Percentiles rank a stretch among this genome's conserved stretches.
Conservation (phyloP, 1,140 invertebrate species). For the Watersipora subatra region DNA sequence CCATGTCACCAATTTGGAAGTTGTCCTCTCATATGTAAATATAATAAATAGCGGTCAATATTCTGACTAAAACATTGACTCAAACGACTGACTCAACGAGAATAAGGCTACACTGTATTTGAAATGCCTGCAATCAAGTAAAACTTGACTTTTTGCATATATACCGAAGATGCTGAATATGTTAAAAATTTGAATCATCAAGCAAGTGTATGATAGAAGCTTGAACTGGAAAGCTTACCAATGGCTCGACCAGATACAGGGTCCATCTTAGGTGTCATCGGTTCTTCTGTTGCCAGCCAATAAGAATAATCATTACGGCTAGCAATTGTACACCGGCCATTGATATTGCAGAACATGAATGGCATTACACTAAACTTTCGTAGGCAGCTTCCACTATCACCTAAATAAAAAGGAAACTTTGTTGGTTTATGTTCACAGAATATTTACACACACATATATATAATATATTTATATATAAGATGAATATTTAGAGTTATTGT, state of each 20-base stretch:
- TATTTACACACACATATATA: neutral
- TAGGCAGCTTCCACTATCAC: conserved; percentile 38
- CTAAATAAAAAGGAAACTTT: conserved; percentile 12
- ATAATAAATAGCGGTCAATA: too few relatives aligned
- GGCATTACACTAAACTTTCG: conserved; percentile 38
- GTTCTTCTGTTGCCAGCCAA: conserved; percentile 37
- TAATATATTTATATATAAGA: neutral
- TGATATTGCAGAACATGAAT: conserved; percentile 41
- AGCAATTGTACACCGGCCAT: conserved; percentile 35
- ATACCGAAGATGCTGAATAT: too few relatives aligned
- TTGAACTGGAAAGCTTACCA: too few relatives aligned
- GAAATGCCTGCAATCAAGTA: too few relatives aligned
- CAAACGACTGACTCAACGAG: too few relatives aligned
- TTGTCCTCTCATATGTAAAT: too few relatives aligned
- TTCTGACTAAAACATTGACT: too few relatives aligned
- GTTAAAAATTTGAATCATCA: too few relatives aligned
- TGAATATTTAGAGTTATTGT: neutral
- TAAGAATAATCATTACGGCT: conserved; percentile 39
- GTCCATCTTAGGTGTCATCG: conserved; percentile 35
- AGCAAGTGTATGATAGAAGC: too few relatives aligned
- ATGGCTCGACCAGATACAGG: conserved; percentile 23
- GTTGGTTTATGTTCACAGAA: neutral
- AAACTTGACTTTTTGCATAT: too few relatives aligned
- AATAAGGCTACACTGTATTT: too few relatives aligned
- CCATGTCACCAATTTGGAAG: too few relatives aligned